Evolutionary conservation across 1,140 invertebrate species (phyloP), one percentile per base, ranked within the genome.

Genomic region (Drosophila jambulina): DNA sequence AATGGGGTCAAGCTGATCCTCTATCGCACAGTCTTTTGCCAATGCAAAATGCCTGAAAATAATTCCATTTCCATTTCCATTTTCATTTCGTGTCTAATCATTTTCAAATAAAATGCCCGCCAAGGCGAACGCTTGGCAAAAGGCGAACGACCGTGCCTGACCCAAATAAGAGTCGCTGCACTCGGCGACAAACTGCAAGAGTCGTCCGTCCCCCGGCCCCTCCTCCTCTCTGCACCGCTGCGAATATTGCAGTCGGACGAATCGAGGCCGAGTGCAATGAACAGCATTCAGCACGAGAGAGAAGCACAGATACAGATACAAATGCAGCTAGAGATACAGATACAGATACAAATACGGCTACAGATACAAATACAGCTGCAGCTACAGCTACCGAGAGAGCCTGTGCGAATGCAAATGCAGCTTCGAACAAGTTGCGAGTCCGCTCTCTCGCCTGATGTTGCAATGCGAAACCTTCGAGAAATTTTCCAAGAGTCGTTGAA

Each of bases 111-210:
- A 85, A 88, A 80, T 75, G 72, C 84, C 74, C 84, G 74, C 77
- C 85, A 90, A 90, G 87, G 86, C 85, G 67, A 82, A 29, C 60
- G 79, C 40, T 51, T 42, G 27, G 54, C 80, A 58, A 27, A 69
- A 87, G 91, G 93, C 93, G 93, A 93, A 93, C 92, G 93, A 93
- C 93, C 93, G 93, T 93, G 92, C 93, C 87, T 93, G 93, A 93
- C 93, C 93, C 84, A 93, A 85, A 92, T 93, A 91, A 63, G 78
- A 90, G 93, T 93, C 93, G 92, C 91, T 93, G 92, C 91, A 91
- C 91, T 92, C 85, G 81, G 85, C 81, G 78, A 84, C 85, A 84
- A 88, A 79, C 65, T 67, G 49, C 75, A 60, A 64, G 59, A 56
- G 53, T 56, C 74, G 27, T 56, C 13, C 63, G n/a, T 10, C 42